Base-by-base conservation (phyloP, 92 coral and sea anemone genomes). In the Siderastrea radians region DNA sequence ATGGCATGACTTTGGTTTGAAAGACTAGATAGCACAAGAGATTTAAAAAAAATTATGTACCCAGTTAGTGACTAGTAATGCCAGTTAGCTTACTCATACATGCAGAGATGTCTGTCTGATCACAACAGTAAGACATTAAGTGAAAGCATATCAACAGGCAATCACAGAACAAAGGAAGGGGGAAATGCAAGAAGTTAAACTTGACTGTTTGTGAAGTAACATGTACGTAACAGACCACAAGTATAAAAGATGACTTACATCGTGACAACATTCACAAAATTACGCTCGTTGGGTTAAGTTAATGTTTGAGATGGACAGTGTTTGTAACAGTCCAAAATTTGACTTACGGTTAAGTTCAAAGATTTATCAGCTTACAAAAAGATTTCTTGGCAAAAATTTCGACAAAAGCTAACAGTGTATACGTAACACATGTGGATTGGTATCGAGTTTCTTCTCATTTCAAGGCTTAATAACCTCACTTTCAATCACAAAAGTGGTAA, bases 361-460 rank as follows among this genome's bases (percentile, higher is more conserved):
- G 57, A 78, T 78, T n/a, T 62, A n/a, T 49, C 10, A 66, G 48
- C 58, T 49, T 14, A 17, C 59, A 50, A 72, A 72, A 51, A 72
- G 77, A 49, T 79, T 38, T 79, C 44, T 47, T 49, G n/a, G 17
- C 58, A 53, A 66, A 79, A 79, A 38, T 62, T 65, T 60, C 19
- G 52, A 53, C 64, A 4, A 65, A 49, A 26, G 60, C 64, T 8
- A 19, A 72, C 7, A 26, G 38, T 26, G 38, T 26, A 26, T 26
- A 59, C 3, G 13, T 3, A 14, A 46, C 3, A 55, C 60, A n/a
- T 62, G 16, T 14, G 10, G 74, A 50, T 44, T 51, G n/a, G 65
- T 15, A 53, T 63, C 84, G 46, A 19, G 6, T 74, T 13, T 7
- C 10, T 16, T 51, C 59, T 17, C 17, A 51, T 26, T 14, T 7